phyloP scores from a whole-genome alignment of 2,888 invertebrate species.

The Mesorhabditis belari region DNA sequence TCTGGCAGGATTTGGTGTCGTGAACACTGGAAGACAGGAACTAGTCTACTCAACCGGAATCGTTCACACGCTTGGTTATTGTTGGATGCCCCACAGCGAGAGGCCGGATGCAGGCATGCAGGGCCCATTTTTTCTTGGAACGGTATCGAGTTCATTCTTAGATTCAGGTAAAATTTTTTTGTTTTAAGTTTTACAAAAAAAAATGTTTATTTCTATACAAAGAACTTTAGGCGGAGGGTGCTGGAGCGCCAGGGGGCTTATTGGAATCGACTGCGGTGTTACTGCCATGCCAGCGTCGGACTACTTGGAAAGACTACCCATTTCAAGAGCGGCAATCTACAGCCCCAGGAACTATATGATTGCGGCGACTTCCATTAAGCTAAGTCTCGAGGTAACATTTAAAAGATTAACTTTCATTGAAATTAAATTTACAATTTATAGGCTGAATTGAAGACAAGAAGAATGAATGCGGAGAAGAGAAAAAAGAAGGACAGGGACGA shows the following conservation, averaged over 20 bases:
- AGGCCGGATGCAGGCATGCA: not conserved
- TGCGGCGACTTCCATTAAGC: too few species aligned
- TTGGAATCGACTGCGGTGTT: conserved; percentile 19
- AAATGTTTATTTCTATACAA: too few species aligned
- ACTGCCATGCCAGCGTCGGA: conserved; percentile 20
- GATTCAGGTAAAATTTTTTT: conserved; percentile 26
- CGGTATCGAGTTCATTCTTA: conserved; percentile 13
- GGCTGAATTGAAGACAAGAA: too few species aligned
- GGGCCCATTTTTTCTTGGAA: conserved; percentile 26
- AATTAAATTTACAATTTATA: too few species aligned
- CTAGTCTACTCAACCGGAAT: conserved; percentile 14
- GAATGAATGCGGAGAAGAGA: too few species aligned
- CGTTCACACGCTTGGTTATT: conserved; percentile 12
- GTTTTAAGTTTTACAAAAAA: too few species aligned
- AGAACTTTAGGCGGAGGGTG: conserved; percentile 23
- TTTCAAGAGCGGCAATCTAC: conserved; percentile 22
- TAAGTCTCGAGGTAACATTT: too few species aligned
- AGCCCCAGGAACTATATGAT: conserved; percentile 17
- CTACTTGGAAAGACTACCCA: too few species aligned
- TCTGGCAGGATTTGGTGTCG: conserved; percentile 18
- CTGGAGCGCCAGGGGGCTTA: conserved; percentile 17
- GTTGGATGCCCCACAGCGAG: conserved; percentile 10
- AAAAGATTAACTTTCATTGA: too few species aligned
- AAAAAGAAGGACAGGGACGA: too few species aligned
- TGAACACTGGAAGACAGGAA: conserved; percentile 1